Evolutionary conservation across 2,888 invertebrate species (phyloP).

Genomic region (Helleia helle): DNA sequence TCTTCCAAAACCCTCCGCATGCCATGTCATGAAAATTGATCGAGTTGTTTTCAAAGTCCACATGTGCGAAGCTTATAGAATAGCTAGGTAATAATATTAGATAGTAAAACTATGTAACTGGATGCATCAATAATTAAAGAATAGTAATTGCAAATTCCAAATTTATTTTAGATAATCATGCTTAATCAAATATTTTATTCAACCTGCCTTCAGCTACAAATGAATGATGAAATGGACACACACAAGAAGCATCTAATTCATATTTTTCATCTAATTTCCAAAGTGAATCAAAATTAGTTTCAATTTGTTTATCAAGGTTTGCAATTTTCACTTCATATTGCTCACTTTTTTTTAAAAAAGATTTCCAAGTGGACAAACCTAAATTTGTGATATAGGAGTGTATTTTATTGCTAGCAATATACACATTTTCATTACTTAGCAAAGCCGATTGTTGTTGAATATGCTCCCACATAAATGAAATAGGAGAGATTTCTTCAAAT

Average conservation of each 20-base stretch:
- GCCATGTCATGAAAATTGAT: too few relatives aligned
- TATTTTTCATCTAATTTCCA: too few relatives aligned
- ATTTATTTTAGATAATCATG: too few relatives aligned
- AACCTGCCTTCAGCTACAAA: neutral
- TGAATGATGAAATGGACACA: neutral
- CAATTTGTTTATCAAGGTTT: slow-evolving; percentile 25
- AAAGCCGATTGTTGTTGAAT: slow-evolving; percentile 8
- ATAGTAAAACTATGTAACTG: too few relatives aligned
- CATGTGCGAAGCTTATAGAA: too few relatives aligned
- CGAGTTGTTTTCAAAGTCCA: too few relatives aligned
- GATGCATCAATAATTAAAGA: too few relatives aligned
- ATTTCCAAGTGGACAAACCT: slow-evolving; percentile 16
- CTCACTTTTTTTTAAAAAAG: slow-evolving; percentile 16
- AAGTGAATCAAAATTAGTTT: slow-evolving; percentile 5
- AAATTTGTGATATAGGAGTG: slow-evolving; percentile 14
- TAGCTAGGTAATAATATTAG: too few relatives aligned
- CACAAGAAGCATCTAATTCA: slow-evolving; percentile 6
- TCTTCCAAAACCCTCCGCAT: too few relatives aligned
- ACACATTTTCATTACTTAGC: slow-evolving; percentile 9
- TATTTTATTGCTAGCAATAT: slow-evolving; percentile 13
- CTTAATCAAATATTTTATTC: too few relatives aligned
- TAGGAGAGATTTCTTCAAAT: slow-evolving; percentile 33
- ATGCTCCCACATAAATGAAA: slow-evolving; percentile 33
- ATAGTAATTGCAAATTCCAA: too few relatives aligned
- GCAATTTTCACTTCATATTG: slow-evolving; percentile 13